Conservation (phyloP, 2,797 vertebrate species). For the Chrysocyon brachyurus region DNA sequence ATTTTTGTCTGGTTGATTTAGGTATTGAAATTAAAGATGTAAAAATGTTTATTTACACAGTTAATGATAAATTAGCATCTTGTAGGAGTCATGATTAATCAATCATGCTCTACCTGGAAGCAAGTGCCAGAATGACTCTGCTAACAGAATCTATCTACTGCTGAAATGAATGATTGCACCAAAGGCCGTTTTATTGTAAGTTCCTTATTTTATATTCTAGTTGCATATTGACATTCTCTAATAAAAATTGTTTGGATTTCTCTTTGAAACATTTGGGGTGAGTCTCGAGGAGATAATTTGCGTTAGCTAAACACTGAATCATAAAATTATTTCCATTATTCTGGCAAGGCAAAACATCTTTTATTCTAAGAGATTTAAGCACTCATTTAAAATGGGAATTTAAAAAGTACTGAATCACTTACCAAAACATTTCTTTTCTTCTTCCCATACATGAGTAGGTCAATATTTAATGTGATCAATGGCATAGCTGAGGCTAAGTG, state of each 20-base stretch:
- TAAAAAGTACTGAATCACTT: background rate
- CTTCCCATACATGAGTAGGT: background rate
- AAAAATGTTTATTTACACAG: slow-evolving; percentile 79
- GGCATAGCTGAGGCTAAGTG: background rate
- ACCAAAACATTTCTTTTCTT: slow-evolving; percentile 4
- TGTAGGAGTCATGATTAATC: slow-evolving; percentile 73
- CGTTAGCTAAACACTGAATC: slow-evolving; percentile 62
- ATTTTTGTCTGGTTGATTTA: slow-evolving; percentile 69
- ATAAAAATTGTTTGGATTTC: slow-evolving; percentile 72
- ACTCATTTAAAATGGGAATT: slow-evolving; percentile 64
- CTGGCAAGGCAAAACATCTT: slow-evolving; percentile 47
- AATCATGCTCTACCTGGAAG: slow-evolving; percentile 71
- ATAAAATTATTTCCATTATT: slow-evolving; percentile 58
- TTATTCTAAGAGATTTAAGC: slow-evolving; percentile 50
- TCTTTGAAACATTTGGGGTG: slow-evolving; percentile 67
- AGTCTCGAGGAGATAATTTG: slow-evolving; percentile 69
- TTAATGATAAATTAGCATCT: slow-evolving; percentile 76
- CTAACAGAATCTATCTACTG: slow-evolving; percentile 51
- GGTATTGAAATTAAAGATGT: slow-evolving; percentile 75
- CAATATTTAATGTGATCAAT: background rate
- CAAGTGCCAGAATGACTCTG: slow-evolving; percentile 23
- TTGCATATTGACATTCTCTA: slow-evolving; percentile 58
- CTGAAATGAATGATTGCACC: slow-evolving; percentile 60
- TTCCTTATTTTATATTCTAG: slow-evolving; percentile 63
- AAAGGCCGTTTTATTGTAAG: slow-evolving; percentile 36